A percentile compares a stretch with the other conserved stretches of the same genome.
phyloP scores from a whole-genome alignment of 2,888 invertebrate species.

The Dynastes maya region DNA sequence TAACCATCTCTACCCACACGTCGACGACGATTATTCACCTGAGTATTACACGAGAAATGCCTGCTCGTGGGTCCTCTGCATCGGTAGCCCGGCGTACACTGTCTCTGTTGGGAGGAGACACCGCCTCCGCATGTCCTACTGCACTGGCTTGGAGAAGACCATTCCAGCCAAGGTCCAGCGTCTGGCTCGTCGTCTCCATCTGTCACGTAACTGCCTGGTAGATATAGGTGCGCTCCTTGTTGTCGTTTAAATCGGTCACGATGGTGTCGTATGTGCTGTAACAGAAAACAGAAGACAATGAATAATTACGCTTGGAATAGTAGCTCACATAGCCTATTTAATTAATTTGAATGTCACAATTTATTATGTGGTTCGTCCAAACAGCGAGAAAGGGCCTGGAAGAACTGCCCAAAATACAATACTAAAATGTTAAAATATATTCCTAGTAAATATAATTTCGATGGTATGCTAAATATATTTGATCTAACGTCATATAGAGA shows the following conservation, averaged over 20 bases:
- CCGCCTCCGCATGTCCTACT: slow-evolving; percentile 95
- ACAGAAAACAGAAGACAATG: slow-evolving; percentile 51
- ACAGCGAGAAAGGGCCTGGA: no score
- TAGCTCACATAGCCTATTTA: neutral
- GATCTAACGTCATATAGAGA: no score
- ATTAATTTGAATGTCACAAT: no score
- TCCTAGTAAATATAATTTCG: no score
- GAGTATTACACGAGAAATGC: slow-evolving; percentile 93
- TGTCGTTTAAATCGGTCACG: slow-evolving; percentile 85
- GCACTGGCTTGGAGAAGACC: slow-evolving; percentile 89
- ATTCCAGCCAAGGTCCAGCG: slow-evolving; percentile 85
- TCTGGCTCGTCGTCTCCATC: slow-evolving; percentile 77
- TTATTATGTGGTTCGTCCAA: no score
- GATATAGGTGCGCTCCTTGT: slow-evolving; percentile 81
- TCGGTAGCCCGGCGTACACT: slow-evolving; percentile 78
- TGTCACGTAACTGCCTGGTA: slow-evolving; percentile 81
- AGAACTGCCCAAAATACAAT: no score
- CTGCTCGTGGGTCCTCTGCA: slow-evolving; percentile 87
- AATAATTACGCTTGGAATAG: slow-evolving; percentile 4
- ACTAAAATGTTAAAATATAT: no score
- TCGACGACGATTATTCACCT: slow-evolving; percentile 71
- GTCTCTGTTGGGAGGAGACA: slow-evolving; percentile 87
- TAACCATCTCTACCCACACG: slow-evolving; percentile 28
- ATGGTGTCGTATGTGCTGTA: slow-evolving; percentile 75
- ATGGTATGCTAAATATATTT: no score